Base-by-base conservation (phyloP, 2,113 vertebrate genomes). In the Zapus hudsonius region DNA sequence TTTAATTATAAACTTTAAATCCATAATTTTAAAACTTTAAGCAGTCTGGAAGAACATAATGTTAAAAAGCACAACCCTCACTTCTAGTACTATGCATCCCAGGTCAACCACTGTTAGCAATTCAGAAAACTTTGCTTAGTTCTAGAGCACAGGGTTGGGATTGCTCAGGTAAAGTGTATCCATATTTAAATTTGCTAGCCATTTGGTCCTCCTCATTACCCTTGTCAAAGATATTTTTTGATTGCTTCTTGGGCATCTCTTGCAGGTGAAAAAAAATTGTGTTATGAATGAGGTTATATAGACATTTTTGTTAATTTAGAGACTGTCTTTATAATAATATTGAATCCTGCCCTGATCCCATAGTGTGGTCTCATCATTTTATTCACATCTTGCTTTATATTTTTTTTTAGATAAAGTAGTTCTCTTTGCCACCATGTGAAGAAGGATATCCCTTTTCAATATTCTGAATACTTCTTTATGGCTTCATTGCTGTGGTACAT, bases 251-350 rank as follows among this genome's bases (percentile, higher is more conserved):
- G 63, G 5, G 13, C 52, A 74, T 59, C 89, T 90, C 70, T 76
- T 87, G 20, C 72, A 92, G 22, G 73, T 75, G n/a, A 88, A 94
- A 88, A 91, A 94, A 93, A 72, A 19, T 7, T 42, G 29, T 81
- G n/a, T 81, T 95, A 95, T 91, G 57, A 84, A 67, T 95, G 40
- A 92, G 27, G 3, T 91, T 89, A 44, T 78, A 66, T 67, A 80
- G 23, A 83, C 88, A 74, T 86, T 86, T 92, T 81, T 85, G 52
- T 79, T 85, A 73, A 76, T 88, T 74, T 82, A 9, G 16, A 86
- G 63, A 20, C 79, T 2, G 75, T 16, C 13, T 83, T 42, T 66
- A 9, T 86, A 33, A 9, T 86, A 33, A 57, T 90, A 29, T 20
- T 29, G 11, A 92, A 1, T 36, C 36, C 82, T 19, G 74, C 20